Base-by-base conservation (phyloP, 2,888 invertebrate genomes). In the Watsonalla binaria region DNA sequence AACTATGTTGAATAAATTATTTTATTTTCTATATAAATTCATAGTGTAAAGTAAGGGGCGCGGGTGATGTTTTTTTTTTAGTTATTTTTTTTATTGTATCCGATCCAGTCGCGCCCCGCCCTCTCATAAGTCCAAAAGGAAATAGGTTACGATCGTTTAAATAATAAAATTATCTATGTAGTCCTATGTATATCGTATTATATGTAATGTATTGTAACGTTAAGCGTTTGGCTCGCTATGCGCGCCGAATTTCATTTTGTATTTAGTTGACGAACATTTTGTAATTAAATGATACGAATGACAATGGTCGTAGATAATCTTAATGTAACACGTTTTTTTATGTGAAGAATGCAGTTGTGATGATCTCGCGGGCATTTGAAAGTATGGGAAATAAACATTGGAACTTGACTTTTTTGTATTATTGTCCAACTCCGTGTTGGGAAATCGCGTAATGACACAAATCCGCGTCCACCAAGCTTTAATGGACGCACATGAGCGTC, bases 251-350 rank as follows among this genome's bases (percentile, higher is more conserved):
- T 45, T 51, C 66, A 63, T 78, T 83, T 84, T 89, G 82, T 88
- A 87, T 89, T 90, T 90, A 90, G 88, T 90, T 86, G 82, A 83
- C 83, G 81, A 77, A 84, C 82, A 82, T 82, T 83, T 86, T 89
- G 90, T 90, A 90, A 89, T 90, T 89, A 88, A 86, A 80, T 80
- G 77, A 78, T 74, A 77, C 81, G 73, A 74, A 61, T 61, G 62
- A 65, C 58, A 69, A 71, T 78, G 78, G 83, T 84, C 79, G 80
- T 81, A 76, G 79, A 76, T 82, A 81, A 84, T 82, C 76, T 78
- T 84, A 82, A 80, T 80, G 76, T 80, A 81, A 83, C 75, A 69
- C 74, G 81, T 85, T 89, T 49, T 90, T 88, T 86, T 88, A 86
- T 85, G 87, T 86, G 85, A 82, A 70, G 83, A 86, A 86, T 86